Evolutionary conservation across 2,888 invertebrate species (phyloP), one percentile per base, ranked within the genome.

Genomic region (Orgyia antiqua): DNA sequence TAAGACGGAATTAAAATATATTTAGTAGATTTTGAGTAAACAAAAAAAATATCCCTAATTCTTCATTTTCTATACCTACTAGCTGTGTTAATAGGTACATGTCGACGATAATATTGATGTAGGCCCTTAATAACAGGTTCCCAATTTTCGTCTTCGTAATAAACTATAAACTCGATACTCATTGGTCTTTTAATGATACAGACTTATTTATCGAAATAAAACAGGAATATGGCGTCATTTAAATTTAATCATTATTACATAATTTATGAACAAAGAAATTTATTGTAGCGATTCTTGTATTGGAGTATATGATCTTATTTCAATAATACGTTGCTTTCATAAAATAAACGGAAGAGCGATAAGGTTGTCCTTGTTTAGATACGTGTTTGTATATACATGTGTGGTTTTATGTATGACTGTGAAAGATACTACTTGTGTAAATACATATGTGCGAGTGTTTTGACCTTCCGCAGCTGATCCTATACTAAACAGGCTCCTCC

Each of bases 391-490:
- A 42, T 52, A 51, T 49, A 51, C 34, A 45, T 59, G 48, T 51
- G 42, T 53, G 49, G 36, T 50, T 55, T 48, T 43, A 48, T 53
- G 47, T 58, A 26, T 36, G 28, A 26, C 13, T 26, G 21, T 31
- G 24, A 24, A 20, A 29, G 11, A 29, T 23, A 37, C n/a, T n/a
- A n/a, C n/a, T n/a, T 47, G 39, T 55, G 41, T 45, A 42, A 51
- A n/a, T 41, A 56, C 36, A 45, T 46, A 44, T 54, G 42, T 58
- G 54, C 47, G 48, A 54, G 42, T 39, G 57, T 64, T 66, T 70
- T 79, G 75, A 76, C 77, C 76, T 78, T 76, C 67, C 58, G 46
- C 51, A 58, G 60, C 48, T 64, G 71, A 67, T 69, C 68, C 69
- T 64, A 74, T 69, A 68, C 63, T 29, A 26, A 27, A 30, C 20